Evolutionary conservation across 2,797 vertebrate genomes (phyloP).

Genomic region (Coregonus sp.): DNA sequence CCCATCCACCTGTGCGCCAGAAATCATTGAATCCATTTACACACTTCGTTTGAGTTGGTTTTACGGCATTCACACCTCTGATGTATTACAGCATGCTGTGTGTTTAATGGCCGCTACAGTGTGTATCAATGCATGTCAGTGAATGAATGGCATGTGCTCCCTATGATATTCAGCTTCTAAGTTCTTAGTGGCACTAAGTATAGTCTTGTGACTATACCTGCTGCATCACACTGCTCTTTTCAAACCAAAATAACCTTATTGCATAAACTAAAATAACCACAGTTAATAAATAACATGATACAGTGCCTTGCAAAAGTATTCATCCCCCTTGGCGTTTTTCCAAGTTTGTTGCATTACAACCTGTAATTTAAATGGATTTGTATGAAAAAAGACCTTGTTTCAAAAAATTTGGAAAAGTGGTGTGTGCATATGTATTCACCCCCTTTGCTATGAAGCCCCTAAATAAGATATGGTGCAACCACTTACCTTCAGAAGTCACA

Average conservation of each 20-base stretch:
- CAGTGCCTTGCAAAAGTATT: too few relatives aligned
- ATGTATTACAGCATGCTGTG: neutral
- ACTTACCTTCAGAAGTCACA: too few relatives aligned
- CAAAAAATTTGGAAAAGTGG: too few relatives aligned
- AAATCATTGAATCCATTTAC: neutral
- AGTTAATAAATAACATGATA: neutral
- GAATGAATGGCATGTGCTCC: neutral
- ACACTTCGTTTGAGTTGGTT: neutral
- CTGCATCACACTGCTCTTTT: neutral
- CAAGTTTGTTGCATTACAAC: too few relatives aligned
- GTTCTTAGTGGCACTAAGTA: neutral
- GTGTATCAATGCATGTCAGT: neutral
- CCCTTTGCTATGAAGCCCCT: too few relatives aligned
- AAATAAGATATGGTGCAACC: too few relatives aligned
- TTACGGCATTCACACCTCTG: neutral
- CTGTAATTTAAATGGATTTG: too few relatives aligned
- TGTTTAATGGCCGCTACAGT: neutral
- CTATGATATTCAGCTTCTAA: neutral
- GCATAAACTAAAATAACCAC: neutral
- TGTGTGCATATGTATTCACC: too few relatives aligned
- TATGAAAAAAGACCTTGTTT: too few relatives aligned
- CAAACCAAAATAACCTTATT: neutral
- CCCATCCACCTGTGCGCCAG: neutral
- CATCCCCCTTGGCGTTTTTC: too few relatives aligned
- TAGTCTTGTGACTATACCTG: neutral